Evolutionary conservation across 2,113 vertebrate genomes (phyloP).

Genomic region (Ammodytes marinus): DNA sequence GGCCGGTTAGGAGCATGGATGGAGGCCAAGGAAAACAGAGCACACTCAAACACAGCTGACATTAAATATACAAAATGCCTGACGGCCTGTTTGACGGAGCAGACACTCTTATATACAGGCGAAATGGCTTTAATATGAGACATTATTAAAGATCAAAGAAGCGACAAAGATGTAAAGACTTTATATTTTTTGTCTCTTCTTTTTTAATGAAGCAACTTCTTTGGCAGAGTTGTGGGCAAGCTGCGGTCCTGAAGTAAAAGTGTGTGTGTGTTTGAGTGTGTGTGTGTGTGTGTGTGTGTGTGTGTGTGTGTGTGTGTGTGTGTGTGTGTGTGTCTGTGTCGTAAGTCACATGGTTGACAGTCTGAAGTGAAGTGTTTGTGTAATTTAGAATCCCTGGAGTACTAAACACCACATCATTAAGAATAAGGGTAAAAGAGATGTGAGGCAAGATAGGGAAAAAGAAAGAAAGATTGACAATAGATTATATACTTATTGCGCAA

Average conservation of each 20-base stretch:
- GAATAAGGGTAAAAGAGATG: not conserved
- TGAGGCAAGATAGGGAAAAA: conserved; percentile 1
- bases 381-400: conserved; percentile 21
- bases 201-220: not conserved
- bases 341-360: not conserved
- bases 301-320: too few relatives aligned
- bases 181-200: not conserved
- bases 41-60: conserved; percentile 24
- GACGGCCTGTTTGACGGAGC: conserved; percentile 52
- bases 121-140: conserved; percentile 1
- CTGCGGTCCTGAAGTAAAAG: not conserved
- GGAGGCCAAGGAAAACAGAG: conserved; percentile 53
- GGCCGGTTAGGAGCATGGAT: conserved; percentile 14
- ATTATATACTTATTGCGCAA: conserved; percentile 9
- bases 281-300: too few relatives aligned
- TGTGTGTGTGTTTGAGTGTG: not conserved
- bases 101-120: not conserved
- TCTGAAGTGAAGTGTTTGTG: conserved; percentile 19
- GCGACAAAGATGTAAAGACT: not conserved
- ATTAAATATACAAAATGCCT: conserved; percentile 30
- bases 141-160: conserved; percentile 22
- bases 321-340: not conserved
- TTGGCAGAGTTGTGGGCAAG: not conserved
- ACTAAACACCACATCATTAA: conserved; percentile 2
- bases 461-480: not conserved